phyloP scores from a whole-genome alignment of 2,888 invertebrate species.

The Calliphora vomitoria region DNA sequence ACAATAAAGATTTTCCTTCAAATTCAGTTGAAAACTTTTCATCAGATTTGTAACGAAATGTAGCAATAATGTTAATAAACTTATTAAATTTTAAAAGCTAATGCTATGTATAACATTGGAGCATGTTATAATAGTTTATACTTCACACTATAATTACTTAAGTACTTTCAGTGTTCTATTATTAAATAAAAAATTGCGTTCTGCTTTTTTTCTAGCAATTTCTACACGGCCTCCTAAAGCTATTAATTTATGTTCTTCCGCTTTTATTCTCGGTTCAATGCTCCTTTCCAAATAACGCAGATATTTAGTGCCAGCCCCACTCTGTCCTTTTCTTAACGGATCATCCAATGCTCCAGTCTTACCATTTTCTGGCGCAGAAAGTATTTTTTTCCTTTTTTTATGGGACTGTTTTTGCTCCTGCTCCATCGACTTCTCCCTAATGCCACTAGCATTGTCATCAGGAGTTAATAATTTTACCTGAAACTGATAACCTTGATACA shows the following conservation, averaged over 20 bases:
- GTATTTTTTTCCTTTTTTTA: not conserved
- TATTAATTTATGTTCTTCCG: not conserved
- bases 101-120: not conserved
- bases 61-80: no score
- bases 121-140: not conserved
- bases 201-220: not conserved
- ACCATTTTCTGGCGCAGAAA: not conserved
- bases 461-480: slow-evolving; percentile 33
- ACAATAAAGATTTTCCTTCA: no score
- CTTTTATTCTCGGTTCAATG: not conserved
- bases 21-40: no score
- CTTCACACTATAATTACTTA: not conserved
- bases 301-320: not conserved
- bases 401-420: not conserved
- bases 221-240: not conserved
- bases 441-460: not conserved
- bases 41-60: no score
- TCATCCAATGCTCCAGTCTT: not conserved
- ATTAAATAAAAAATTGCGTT: not conserved
- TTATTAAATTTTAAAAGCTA: no score
- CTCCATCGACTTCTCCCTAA: not conserved
- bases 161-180: not conserved
- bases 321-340: slow-evolving; percentile 2
- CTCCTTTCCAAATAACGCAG: not conserved
- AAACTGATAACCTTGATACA: slow-evolving; percentile 10